Conservation (phyloP, 2,888 invertebrate genomes). For the Drosophila hamatofila region DNA sequence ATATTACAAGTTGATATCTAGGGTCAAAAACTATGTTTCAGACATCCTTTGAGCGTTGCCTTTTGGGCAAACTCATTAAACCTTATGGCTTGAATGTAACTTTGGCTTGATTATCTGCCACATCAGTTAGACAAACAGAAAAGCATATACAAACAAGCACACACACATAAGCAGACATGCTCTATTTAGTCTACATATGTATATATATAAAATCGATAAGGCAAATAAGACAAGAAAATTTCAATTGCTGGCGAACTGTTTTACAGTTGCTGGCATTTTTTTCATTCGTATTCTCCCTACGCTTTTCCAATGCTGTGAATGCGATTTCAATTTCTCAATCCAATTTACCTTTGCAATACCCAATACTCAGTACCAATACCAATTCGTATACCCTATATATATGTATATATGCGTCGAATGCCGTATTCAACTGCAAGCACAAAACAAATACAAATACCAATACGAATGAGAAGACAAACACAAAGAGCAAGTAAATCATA, state of each 20-base stretch:
- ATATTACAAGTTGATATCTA: slow-evolving; percentile 21
- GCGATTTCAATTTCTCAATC: slow-evolving; percentile 80
- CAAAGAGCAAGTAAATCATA: slow-evolving; percentile 71
- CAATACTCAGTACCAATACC: slow-evolving; percentile 11
- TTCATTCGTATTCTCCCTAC: slow-evolving; percentile 16
- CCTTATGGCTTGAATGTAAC: slow-evolving; percentile 48
- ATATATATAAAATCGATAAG: slow-evolving; percentile 64
- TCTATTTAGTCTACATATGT: slow-evolving; percentile 10
- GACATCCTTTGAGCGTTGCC: slow-evolving; percentile 5
- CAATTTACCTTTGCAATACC: slow-evolving; percentile 75
- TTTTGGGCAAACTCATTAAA: slow-evolving; percentile 50
- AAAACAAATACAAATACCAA: slow-evolving; percentile 21
- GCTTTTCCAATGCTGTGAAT: slow-evolving; percentile 54
- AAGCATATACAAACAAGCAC: slow-evolving; percentile 1
- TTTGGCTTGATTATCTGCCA: slow-evolving; percentile 49
- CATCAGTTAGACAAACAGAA: slow-evolving; percentile 38
- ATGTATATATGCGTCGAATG: slow-evolving; percentile 2
- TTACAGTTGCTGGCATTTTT: slow-evolving; percentile 37
- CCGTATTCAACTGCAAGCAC: slow-evolving; percentile 32
- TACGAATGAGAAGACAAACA: slow-evolving; percentile 59
- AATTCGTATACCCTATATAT: slow-evolving; percentile 12
- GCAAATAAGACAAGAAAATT: slow-evolving; percentile 67
- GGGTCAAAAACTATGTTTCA: slow-evolving; percentile 9
- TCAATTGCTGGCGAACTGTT: slow-evolving; percentile 40
- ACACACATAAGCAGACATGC: slow-evolving; percentile 12